Evolutionary conservation across 2,888 invertebrate genomes (phyloP).

Genomic region (Eristalis intricaria): DNA sequence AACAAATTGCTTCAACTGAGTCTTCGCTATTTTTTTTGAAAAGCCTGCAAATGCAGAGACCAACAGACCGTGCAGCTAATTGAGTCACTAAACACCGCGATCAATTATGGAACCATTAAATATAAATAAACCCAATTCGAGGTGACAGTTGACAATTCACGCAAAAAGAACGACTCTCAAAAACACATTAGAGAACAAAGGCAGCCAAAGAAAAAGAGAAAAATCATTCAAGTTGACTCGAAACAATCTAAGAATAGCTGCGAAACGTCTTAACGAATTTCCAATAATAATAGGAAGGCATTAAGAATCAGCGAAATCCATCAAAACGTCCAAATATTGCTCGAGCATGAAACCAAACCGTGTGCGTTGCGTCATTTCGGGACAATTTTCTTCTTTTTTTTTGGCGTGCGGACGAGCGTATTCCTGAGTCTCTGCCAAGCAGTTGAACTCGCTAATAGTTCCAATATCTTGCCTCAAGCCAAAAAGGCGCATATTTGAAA

Average conservation of each 20-base stretch:
- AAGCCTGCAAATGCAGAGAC: too few species aligned
- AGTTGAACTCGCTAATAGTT: constrained; percentile 44
- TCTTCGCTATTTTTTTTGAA: too few species aligned
- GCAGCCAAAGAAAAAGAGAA: background rate
- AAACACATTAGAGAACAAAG: background rate
- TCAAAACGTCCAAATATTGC: constrained; percentile 15
- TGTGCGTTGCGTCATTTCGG: constrained; percentile 32
- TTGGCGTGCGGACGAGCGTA: background rate
- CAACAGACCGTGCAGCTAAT: too few species aligned
- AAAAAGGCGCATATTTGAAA: constrained; percentile 16
- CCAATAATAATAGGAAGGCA: constrained; percentile 8
- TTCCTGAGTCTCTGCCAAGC: constrained; percentile 50
- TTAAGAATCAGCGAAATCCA: constrained; percentile 4
- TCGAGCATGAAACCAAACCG: background rate
- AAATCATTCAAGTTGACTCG: background rate
- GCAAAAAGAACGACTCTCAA: too few species aligned
- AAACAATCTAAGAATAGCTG: background rate
- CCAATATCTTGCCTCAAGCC: constrained; percentile 14
- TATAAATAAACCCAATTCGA: too few species aligned
- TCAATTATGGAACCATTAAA: too few species aligned
- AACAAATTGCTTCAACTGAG: too few species aligned
- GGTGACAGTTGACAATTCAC: too few species aligned
- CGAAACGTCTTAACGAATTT: background rate
- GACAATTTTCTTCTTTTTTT: constrained; percentile 9
- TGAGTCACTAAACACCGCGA: too few species aligned